phyloP scores from a whole-genome alignment of 2,888 invertebrate genomes.

The Caenorhabditis sp. region DNA sequence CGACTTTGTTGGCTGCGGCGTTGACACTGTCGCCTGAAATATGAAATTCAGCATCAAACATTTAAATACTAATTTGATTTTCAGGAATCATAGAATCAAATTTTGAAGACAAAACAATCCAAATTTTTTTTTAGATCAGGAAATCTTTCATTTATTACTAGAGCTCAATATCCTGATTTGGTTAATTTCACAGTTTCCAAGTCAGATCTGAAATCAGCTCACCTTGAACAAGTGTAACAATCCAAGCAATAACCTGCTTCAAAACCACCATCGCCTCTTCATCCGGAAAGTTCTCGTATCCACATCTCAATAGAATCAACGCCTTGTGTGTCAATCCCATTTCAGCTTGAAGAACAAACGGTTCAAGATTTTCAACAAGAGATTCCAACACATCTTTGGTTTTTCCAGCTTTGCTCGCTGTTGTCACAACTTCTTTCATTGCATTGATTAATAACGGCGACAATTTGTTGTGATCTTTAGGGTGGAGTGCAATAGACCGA shows the following conservation, averaged over 20 bases:
- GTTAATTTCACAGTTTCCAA: too few species aligned
- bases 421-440: slow-evolving; percentile 2
- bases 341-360: slow-evolving; percentile 68
- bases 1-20: slow-evolving; percentile 50
- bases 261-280: slow-evolving; percentile 7
- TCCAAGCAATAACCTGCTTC: slow-evolving; percentile 30
- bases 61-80: too few species aligned
- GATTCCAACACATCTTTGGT: background rate
- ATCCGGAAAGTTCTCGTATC: background rate
- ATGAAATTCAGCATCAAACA: too few species aligned
- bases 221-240: slow-evolving; percentile 35
- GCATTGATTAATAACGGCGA: slow-evolving; percentile 8
- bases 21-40: slow-evolving; percentile 57
- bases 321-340: slow-evolving; percentile 62
- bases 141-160: too few species aligned
- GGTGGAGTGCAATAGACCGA: slow-evolving; percentile 54
- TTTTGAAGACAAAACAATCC: too few species aligned
- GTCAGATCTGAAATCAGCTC: background rate
- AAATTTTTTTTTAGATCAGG: too few species aligned
- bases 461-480: slow-evolving; percentile 32
- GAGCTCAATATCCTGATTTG: too few species aligned
- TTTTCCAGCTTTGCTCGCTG: slow-evolving; percentile 9
- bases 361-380: slow-evolving; percentile 49
- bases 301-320: slow-evolving; percentile 18
- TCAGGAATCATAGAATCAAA: too few species aligned